Conservation (phyloP, 2,113 vertebrate species). For the Thryonomys swinderianus region DNA sequence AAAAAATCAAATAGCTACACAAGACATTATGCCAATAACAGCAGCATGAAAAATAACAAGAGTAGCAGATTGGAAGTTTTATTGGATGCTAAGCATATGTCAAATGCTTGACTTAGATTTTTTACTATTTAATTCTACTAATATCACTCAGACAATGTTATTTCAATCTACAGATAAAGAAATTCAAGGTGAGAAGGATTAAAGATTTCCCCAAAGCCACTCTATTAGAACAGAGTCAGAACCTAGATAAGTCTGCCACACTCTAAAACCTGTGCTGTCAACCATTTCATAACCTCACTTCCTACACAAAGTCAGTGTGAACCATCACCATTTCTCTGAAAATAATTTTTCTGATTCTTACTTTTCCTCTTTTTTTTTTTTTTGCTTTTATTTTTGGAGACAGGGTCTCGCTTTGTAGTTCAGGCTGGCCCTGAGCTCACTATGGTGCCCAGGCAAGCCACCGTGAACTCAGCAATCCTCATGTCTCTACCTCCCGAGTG, state of each 20-base stretch:
- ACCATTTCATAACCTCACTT: neutral
- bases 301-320: conserved; percentile 2
- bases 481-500: too few species aligned
- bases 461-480: too few species aligned
- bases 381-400: too few species aligned
- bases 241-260: conserved; percentile 12
- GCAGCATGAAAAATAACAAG: conserved; percentile 11
- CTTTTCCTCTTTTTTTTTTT: too few species aligned
- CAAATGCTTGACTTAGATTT: conserved; percentile 54
- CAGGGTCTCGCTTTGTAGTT: too few species aligned
- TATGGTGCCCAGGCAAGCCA: too few species aligned
- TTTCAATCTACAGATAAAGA: conserved; percentile 44
- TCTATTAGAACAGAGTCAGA: neutral
- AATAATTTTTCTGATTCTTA: conserved; percentile 53
- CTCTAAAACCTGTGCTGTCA: neutral
- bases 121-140: conserved; percentile 14
- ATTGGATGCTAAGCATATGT: conserved; percentile 4
- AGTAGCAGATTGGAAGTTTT: neutral
- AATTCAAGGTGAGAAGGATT: conserved; percentile 50
- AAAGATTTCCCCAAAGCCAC: neutral
- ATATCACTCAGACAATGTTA: conserved; percentile 19
- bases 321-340: conserved; percentile 47
- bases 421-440: too few species aligned
- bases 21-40: conserved; percentile 11
- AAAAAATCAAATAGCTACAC: neutral